Evolutionary conservation across 2,888 invertebrate genomes (phyloP).

Genomic region (Chrysolina haemoptera): DNA sequence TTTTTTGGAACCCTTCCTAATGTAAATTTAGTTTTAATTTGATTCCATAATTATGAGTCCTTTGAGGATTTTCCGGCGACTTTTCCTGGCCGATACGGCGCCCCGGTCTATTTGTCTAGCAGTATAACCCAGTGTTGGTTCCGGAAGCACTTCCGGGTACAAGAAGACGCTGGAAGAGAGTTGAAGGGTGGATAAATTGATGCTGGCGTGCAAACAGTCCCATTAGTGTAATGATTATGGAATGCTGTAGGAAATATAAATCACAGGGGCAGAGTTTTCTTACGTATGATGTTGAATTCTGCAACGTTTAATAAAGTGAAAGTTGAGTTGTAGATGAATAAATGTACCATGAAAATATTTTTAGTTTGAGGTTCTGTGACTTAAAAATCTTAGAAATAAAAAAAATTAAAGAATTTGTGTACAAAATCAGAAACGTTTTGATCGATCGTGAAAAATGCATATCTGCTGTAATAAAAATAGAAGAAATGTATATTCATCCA

Average conservation of each 20-base stretch:
- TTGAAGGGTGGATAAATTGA: conserved; percentile 38
- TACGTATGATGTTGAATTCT: too few relatives aligned
- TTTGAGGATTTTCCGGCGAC: conserved; percentile 32
- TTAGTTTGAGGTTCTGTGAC: too few relatives aligned
- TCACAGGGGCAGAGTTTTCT: not conserved
- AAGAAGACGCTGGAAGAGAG: conserved; percentile 37
- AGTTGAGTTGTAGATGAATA: too few relatives aligned
- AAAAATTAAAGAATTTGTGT: too few relatives aligned
- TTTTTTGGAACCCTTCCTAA: not conserved
- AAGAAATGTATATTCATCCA: too few relatives aligned
- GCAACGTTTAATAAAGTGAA: too few relatives aligned
- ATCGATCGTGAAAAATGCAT: too few relatives aligned
- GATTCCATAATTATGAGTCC: conserved; percentile 31
- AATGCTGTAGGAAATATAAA: conserved; percentile 22
- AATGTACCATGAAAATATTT: too few relatives aligned
- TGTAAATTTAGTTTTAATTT: conserved; percentile 11
- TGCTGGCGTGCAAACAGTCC: conserved; percentile 37
- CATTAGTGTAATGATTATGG: conserved; percentile 32
- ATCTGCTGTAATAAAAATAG: too few relatives aligned
- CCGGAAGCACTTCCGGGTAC: conserved; percentile 42
- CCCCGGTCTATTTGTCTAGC: conserved; percentile 44
- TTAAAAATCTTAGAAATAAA: too few relatives aligned
- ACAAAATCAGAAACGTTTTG: too few relatives aligned
- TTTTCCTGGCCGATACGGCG: conserved; percentile 35
- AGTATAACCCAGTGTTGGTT: conserved; percentile 40